Evolutionary conservation across 35 echinoderm and acorn worm genomes (phyloP).

Genomic region (Ptychodera flava): DNA sequence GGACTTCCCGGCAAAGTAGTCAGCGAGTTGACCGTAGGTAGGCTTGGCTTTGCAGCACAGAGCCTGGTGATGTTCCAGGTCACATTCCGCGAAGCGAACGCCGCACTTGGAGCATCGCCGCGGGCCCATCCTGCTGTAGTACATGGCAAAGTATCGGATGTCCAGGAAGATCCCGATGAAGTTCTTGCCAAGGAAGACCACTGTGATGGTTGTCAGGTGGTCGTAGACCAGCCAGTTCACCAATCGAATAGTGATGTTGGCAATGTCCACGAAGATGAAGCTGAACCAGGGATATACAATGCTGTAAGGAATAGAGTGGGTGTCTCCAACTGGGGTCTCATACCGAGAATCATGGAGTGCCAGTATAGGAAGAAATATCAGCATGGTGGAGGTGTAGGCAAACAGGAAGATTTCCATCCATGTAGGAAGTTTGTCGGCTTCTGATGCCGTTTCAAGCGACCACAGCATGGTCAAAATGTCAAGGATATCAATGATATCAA

Average conservation of each 20-base stretch:
- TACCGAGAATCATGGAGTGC: background rate
- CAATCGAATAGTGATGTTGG: background rate
- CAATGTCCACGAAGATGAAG: background rate
- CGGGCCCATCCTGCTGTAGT: background rate
- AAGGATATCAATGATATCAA: background rate
- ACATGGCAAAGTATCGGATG: background rate
- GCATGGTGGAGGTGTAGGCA: background rate
- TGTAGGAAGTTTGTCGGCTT: background rate
- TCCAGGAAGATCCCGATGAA: background rate
- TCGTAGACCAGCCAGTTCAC: background rate
- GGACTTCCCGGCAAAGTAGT: background rate
- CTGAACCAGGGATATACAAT: background rate
- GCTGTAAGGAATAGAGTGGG: background rate
- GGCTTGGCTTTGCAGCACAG: background rate
- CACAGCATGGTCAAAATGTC: background rate
- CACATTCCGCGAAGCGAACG: background rate
- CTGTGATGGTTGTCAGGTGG: background rate
- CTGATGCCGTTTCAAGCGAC: background rate
- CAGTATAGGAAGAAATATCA: background rate
- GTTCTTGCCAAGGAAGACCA: background rate
- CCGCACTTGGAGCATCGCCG: background rate
- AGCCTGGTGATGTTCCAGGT: background rate
- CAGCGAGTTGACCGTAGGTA: background rate
- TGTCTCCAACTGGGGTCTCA: background rate
- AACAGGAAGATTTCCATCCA: background rate